Evolutionary conservation across 2,113 vertebrate genomes (phyloP).

Genomic region (Ariopsis seemanni): DNA sequence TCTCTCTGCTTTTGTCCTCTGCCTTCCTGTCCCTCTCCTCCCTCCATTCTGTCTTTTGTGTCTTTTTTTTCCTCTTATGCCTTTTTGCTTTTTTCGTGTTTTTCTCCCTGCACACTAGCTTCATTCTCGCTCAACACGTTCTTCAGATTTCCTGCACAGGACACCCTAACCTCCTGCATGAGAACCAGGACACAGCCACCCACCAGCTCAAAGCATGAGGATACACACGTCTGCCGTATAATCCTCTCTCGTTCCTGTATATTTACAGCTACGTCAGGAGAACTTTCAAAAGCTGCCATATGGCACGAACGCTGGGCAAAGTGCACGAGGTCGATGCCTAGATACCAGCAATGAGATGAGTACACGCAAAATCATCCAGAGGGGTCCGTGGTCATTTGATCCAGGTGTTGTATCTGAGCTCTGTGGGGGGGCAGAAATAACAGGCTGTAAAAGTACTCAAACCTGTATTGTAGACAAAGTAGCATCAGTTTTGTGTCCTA

Average conservation of each 20-base stretch:
- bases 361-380: conserved; percentile 2
- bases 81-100: background rate
- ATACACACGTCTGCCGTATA: conserved; percentile 62
- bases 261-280: conserved; percentile 52
- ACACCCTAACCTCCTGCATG: conserved; percentile 59
- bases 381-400: conserved; percentile 9
- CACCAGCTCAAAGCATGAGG: conserved; percentile 6
- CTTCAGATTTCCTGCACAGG: conserved; percentile 49
- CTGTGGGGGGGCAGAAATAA: background rate
- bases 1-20: conserved; percentile 18
- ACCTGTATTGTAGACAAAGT: background rate
- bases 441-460: conserved; percentile 6
- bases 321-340: conserved; percentile 33
- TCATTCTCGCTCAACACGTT: background rate
- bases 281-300: conserved; percentile 52
- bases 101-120: background rate
- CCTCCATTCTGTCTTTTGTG: conserved; percentile 9
- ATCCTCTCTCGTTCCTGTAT: conserved; percentile 63
- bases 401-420: background rate
- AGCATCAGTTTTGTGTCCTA: background rate
- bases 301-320: conserved; percentile 23
- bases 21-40: background rate
- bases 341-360: conserved; percentile 35
- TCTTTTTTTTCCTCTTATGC: background rate
- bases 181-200: conserved; percentile 58